A percentile compares a stretch with the other conserved stretches of the same genome.
Evolutionary conservation across 2,888 invertebrate genomes (phyloP).

Genomic region (Parnassius smintheus): DNA sequence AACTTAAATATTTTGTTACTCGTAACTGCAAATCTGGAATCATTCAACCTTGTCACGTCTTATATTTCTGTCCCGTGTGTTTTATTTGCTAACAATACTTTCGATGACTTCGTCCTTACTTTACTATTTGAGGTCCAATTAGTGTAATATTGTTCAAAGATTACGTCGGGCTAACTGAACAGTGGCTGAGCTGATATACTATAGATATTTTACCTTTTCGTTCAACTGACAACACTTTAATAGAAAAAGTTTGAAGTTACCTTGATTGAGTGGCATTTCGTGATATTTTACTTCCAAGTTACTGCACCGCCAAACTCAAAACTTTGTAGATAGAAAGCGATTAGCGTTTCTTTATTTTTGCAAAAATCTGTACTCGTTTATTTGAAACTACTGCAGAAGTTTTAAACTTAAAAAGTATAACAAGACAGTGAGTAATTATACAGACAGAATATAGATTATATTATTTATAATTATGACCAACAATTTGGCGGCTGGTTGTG

Average conservation of each 20-base stretch:
- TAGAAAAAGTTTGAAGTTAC: constrained; percentile 3
- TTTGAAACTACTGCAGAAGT: no score
- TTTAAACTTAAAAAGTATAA: no score
- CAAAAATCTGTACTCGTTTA: no score
- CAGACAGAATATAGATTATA: no score
- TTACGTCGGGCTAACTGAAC: constrained; percentile 20
- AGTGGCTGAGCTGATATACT: constrained; percentile 4
- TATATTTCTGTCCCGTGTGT: constrained; percentile 16
- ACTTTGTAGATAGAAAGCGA: no score
- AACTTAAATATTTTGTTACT: constrained; percentile 23
- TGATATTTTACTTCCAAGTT: no score
- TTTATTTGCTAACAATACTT: constrained; percentile 25
- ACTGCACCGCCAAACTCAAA: no score
- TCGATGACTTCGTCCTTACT: constrained; percentile 17
- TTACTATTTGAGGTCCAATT: constrained; percentile 28
- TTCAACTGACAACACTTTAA: not conserved
- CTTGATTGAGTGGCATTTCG: not conserved
- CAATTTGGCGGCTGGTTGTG: no score
- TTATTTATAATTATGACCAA: no score
- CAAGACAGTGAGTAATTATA: no score
- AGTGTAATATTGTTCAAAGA: constrained; percentile 25
- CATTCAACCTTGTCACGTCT: constrained; percentile 19
- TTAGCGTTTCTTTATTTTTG: no score
- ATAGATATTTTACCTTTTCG: constrained; percentile 20
- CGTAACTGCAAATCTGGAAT: constrained; percentile 8